phyloP scores from a whole-genome alignment of 2,888 invertebrate genomes.

The Platycheirus rosarum region DNA sequence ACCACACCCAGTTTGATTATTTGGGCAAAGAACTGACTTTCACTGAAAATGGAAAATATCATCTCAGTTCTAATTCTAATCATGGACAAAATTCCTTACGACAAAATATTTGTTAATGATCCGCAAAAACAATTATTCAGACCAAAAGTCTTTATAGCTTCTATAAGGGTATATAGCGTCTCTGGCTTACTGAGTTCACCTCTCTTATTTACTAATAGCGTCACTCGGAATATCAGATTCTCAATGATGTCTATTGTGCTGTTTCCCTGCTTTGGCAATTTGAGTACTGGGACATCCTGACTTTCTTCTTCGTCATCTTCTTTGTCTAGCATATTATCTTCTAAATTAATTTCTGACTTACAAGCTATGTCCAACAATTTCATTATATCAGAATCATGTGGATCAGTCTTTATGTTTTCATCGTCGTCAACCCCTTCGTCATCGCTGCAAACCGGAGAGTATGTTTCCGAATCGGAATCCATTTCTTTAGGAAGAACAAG shows the following conservation, averaged over 20 bases:
- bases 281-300: slow-evolving; percentile 78
- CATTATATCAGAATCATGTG: slow-evolving; percentile 78
- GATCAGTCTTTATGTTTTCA: slow-evolving; percentile 73
- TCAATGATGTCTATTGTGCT: slow-evolving; percentile 80
- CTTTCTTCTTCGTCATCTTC: slow-evolving; percentile 81
- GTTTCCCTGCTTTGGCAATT: slow-evolving; percentile 76
- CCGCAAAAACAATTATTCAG: slow-evolving; percentile 79
- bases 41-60: slow-evolving; percentile 75
- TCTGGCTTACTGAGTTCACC: slow-evolving; percentile 80
- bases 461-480: slow-evolving; percentile 78
- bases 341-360: slow-evolving; percentile 77
- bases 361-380: slow-evolving; percentile 80
- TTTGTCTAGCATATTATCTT: slow-evolving; percentile 80
- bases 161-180: slow-evolving; percentile 80
- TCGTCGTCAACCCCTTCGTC: slow-evolving; percentile 79
- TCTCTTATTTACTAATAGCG: slow-evolving; percentile 79
- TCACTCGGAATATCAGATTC: slow-evolving; percentile 80
- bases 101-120: slow-evolving; percentile 80
- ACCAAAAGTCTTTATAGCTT: slow-evolving; percentile 81
- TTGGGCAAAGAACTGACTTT: slow-evolving; percentile 81
- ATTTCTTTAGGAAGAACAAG: slow-evolving; percentile 47
- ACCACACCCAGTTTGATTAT: slow-evolving; percentile 81
- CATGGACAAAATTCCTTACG: slow-evolving; percentile 77
- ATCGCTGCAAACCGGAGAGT: slow-evolving; percentile 83
- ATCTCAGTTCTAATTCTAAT: too few relatives aligned